A percentile compares a stretch with the other conserved stretches of the same genome.
These are phyloP conservation scores for Meiosimyza decipiens DNA, from an alignment of 2,888 invertebrate genomes.

Conservation along the genomic window DNA sequence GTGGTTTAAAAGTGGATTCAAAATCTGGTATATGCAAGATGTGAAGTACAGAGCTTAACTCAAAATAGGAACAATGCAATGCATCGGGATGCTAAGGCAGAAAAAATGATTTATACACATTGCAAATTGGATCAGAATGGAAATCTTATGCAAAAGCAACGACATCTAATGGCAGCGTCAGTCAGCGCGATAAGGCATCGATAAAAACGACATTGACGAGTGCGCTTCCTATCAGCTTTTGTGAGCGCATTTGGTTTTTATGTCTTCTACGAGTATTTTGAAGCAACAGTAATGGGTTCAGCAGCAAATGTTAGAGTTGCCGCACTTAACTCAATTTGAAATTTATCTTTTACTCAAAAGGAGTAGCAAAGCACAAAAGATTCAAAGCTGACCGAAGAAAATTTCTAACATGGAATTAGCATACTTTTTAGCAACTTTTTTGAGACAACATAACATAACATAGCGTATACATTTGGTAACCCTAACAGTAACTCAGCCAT, in stretches of 20 bases:
- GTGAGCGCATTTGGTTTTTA: constrained; percentile 26
- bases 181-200: not conserved
- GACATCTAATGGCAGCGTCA: constrained; percentile 2
- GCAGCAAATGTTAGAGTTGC: not conserved
- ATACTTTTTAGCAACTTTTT: too few species aligned
- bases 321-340: not conserved
- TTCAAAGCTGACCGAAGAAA: too few species aligned
- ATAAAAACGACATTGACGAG: constrained; percentile 11
- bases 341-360: too few species aligned
- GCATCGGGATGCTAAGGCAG: not conserved
- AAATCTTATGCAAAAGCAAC: constrained; percentile 25
- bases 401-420: too few species aligned
- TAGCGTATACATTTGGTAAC: too few species aligned
- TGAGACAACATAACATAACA: too few species aligned
- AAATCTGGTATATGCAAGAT: too few species aligned
- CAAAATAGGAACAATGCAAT: not conserved
- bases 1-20: too few species aligned
- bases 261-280: not conserved
- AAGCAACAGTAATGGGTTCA: constrained; percentile 17
- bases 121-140: constrained; percentile 24
- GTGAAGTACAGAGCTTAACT: too few species aligned
- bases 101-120: constrained; percentile 35
- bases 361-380: too few species aligned
- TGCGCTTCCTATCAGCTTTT: constrained; percentile 6
- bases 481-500: too few species aligned